phyloP scores from a whole-genome alignment of 2,888 invertebrate species.

The Aquatica leii region DNA sequence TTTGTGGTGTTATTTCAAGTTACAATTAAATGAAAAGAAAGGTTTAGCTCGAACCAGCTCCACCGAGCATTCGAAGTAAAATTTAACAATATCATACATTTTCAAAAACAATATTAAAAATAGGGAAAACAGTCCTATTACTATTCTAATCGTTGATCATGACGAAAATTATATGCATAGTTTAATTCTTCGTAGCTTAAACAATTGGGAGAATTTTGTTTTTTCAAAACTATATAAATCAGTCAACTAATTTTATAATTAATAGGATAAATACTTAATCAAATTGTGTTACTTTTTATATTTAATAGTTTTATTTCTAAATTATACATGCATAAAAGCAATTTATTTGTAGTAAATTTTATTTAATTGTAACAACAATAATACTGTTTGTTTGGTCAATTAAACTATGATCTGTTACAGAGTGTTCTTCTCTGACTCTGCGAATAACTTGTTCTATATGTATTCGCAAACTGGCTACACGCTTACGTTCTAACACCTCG shows the following conservation, averaged over 20 bases:
- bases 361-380: not conserved
- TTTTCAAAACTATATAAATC: not conserved
- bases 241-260: too few relatives aligned
- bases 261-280: too few relatives aligned
- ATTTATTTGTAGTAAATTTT: too few relatives aligned
- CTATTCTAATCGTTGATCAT: not conserved
- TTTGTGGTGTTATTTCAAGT: too few relatives aligned
- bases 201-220: not conserved
- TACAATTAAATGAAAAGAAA: too few relatives aligned
- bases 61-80: too few relatives aligned
- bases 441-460: conserved; percentile 31
- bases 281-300: not conserved
- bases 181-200: not conserved
- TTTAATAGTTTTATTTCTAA: not conserved
- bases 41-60: too few relatives aligned
- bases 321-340: too few relatives aligned
- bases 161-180: too few relatives aligned
- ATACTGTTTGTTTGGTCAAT: conserved; percentile 20
- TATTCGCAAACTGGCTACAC: conserved; percentile 5
- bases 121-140: not conserved
- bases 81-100: too few relatives aligned
- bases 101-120: not conserved
- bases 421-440: conserved; percentile 26
- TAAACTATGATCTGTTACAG: conserved; percentile 27
- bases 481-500: conserved; percentile 21